Percentiles rank a stretch among this genome's conserved stretches.
These are phyloP conservation scores for Heliconius erato DNA, from an alignment of 2,888 invertebrate genomes.

Conservation along the genomic window DNA sequence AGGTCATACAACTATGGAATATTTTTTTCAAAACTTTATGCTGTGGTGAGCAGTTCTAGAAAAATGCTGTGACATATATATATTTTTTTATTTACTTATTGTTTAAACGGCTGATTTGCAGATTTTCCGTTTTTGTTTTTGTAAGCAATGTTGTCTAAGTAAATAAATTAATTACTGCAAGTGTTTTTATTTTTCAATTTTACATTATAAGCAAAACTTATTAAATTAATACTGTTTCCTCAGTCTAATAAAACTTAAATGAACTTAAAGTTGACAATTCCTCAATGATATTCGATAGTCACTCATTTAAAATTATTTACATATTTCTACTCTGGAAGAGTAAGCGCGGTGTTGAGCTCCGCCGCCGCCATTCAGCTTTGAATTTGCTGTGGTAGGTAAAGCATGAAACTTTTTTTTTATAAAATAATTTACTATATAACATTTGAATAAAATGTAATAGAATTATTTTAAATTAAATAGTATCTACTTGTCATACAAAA, in stretches of 20 bases:
- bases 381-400: too few species aligned
- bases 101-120: neutral
- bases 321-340: too few species aligned
- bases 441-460: neutral
- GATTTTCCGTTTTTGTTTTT: neutral
- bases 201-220: too few species aligned
- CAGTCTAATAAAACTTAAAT: too few species aligned
- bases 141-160: neutral
- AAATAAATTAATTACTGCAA: neutral
- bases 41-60: neutral
- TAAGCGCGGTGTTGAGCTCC: too few species aligned
- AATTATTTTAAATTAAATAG: neutral
- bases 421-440: too few species aligned
- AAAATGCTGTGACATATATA: neutral
- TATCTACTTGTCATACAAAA: neutral
- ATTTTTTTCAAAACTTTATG: neutral
- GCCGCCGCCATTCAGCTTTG: too few species aligned
- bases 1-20: constrained; percentile 10
- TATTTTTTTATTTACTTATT: neutral
- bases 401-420: too few species aligned
- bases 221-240: too few species aligned
- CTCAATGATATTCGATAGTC: too few species aligned
- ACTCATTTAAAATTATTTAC: neutral
- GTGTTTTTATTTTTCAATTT: too few species aligned
- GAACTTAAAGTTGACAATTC: too few species aligned